A percentile compares a stretch with the other conserved stretches of the same genome.
Evolutionary conservation across 2,888 invertebrate genomes (phyloP).

Genomic region (Alviniconcha strummeri): DNA sequence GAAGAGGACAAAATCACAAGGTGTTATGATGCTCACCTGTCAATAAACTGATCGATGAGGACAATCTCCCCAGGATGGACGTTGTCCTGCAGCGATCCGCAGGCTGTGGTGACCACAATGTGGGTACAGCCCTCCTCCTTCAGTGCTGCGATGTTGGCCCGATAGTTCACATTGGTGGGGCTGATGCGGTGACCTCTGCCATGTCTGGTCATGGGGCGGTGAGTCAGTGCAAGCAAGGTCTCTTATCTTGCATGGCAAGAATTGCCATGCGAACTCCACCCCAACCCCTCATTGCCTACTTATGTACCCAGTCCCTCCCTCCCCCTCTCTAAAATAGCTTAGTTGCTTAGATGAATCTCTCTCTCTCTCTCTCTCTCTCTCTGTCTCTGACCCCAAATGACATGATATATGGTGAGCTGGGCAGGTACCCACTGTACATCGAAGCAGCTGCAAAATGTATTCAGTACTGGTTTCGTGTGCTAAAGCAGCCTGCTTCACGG

Average conservation of each 20-base stretch:
- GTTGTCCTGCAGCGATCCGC: slow-evolving; percentile 91
- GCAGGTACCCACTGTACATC: no score
- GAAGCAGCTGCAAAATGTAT: no score
- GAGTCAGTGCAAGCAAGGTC: not conserved
- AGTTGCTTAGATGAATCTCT: not conserved
- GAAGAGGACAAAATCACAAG: no score
- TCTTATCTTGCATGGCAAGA: not conserved
- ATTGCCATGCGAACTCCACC: not conserved
- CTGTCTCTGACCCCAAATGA: no score
- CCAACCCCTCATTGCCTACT: not conserved
- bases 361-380: not conserved
- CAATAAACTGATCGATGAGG: slow-evolving; percentile 84
- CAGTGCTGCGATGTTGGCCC: slow-evolving; percentile 97
- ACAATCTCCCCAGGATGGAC: slow-evolving; percentile 93
- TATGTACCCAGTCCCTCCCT: not conserved
- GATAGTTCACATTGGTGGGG: slow-evolving; percentile 93
- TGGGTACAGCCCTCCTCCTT: slow-evolving; percentile 91
- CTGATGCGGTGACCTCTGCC: slow-evolving; percentile 81
- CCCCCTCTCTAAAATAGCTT: not conserved
- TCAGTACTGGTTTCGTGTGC: no score
- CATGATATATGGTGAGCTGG: no score
- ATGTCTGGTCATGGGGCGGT: slow-evolving; percentile 75
- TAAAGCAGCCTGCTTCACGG: no score
- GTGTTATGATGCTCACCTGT: slow-evolving; percentile 75
- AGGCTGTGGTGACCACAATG: slow-evolving; percentile 93